A percentile compares a stretch with the other conserved stretches of the same genome.
These are phyloP conservation scores for Hippocampus mohnikei DNA, from an alignment of 2,113 vertebrate genomes.

Conservation along the genomic window DNA sequence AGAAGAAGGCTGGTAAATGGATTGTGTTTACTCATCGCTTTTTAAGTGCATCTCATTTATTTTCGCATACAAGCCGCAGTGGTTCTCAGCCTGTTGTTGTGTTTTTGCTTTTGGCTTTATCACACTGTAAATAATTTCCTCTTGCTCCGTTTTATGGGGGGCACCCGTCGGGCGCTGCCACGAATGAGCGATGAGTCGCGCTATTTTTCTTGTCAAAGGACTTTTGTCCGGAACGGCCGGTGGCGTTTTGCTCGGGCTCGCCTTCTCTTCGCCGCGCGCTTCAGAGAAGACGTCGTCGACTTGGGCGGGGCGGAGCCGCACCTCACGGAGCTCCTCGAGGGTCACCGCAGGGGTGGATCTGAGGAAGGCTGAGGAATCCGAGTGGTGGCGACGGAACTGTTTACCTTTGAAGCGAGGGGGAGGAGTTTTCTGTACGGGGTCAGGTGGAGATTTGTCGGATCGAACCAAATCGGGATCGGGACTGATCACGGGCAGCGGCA, in stretches of 20 bases:
- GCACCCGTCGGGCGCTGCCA: not conserved
- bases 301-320: constrained; percentile 9
- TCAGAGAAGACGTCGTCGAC: constrained; percentile 29
- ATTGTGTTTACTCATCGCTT: not conserved
- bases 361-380: constrained; percentile 41
- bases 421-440: not conserved
- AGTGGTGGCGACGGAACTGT: constrained; percentile 37
- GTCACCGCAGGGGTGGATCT: constrained; percentile 10
- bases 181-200: constrained; percentile 30
- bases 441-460: not conserved
- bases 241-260: constrained; percentile 12
- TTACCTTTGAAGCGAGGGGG: not conserved
- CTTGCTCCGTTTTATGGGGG: not conserved
- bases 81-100: not conserved
- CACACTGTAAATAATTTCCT: constrained; percentile 4
- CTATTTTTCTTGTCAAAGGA: constrained; percentile 18
- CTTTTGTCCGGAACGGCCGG: constrained; percentile 52
- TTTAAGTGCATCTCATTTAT: constrained; percentile 3
- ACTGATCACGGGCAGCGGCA: constrained; percentile 29
- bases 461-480: not conserved
- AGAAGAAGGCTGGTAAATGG: too few species aligned
- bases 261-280: not conserved
- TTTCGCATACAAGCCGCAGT: not conserved
- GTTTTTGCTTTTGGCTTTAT: not conserved
- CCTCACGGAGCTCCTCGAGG: not conserved